phyloP scores from a whole-genome alignment of 53 echinoderm and acorn worm species.

The Arbacia lixula region DNA sequence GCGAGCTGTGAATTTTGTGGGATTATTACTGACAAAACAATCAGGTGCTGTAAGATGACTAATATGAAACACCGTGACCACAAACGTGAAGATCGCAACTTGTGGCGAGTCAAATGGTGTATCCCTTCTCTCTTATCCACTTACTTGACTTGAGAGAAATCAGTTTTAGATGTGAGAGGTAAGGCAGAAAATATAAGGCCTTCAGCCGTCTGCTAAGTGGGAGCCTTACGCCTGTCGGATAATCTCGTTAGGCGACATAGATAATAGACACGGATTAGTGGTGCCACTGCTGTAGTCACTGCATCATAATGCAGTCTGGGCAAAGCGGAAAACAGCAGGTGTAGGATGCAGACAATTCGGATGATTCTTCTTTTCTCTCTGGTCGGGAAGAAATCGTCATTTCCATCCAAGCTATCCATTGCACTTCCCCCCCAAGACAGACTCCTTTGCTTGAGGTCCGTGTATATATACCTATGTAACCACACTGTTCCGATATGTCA shows the following conservation, averaged over 20 bases:
- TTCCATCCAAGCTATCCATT: no score
- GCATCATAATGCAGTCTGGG: neutral
- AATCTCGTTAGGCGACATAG: slow-evolving; percentile 55
- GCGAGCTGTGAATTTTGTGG: slow-evolving; percentile 14
- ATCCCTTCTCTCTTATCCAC: neutral
- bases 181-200: slow-evolving; percentile 11
- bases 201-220: slow-evolving; percentile 46
- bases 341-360: neutral
- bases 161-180: neutral
- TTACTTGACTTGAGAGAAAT: neutral
- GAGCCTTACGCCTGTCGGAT: slow-evolving; percentile 34
- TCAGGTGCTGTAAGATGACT: slow-evolving; percentile 16
- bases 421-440: no score
- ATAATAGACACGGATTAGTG: slow-evolving; percentile 55
- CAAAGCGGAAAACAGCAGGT: slow-evolving; percentile 12
- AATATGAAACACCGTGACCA: slow-evolving; percentile 34
- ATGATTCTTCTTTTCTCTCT: no score
- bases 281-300: slow-evolving; percentile 14
- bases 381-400: no score
- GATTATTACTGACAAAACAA: slow-evolving; percentile 51
- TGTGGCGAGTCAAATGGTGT: slow-evolving; percentile 27
- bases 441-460: no score
- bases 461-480: no score
- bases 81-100: neutral
- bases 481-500: no score